Percentiles rank a stretch among this genome's conserved stretches.
Evolutionary conservation across 2,113 vertebrate genomes (phyloP).

Genomic region (Microtus ochrogaster): DNA sequence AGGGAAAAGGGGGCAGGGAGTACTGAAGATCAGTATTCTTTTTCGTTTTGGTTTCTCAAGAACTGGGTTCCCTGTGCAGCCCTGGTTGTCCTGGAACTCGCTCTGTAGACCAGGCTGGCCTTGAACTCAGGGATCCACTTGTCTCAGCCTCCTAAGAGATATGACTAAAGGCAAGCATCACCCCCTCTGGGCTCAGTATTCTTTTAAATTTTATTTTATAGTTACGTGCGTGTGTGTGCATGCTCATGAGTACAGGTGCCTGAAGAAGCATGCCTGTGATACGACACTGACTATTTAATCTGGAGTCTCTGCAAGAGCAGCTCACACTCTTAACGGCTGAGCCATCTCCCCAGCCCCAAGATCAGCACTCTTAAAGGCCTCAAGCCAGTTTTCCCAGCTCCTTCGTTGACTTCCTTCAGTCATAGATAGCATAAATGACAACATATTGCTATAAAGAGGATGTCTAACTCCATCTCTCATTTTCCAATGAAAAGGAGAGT

Average conservation of each 20-base stretch:
- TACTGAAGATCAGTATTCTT: conserved; percentile 7
- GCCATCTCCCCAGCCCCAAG: background rate
- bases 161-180: background rate
- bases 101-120: background rate
- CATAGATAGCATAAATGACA: background rate
- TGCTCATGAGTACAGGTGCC: background rate
- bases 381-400: background rate
- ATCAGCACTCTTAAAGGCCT: conserved; percentile 4
- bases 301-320: background rate
- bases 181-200: background rate
- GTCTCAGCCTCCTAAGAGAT: background rate
- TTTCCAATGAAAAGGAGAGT: conserved; percentile 35
- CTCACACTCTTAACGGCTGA: background rate
- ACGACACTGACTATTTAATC: too few species aligned
- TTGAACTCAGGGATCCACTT: background rate
- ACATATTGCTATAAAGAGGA: background rate
- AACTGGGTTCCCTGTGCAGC: background rate
- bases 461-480: background rate
- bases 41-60: background rate
- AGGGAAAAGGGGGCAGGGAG: background rate
- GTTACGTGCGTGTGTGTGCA: background rate
- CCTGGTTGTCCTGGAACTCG: background rate
- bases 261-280: background rate
- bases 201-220: background rate
- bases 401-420: conserved; percentile 24